Conservation (phyloP, 2,113 vertebrate species). For the Macaca nemestrina region DNA sequence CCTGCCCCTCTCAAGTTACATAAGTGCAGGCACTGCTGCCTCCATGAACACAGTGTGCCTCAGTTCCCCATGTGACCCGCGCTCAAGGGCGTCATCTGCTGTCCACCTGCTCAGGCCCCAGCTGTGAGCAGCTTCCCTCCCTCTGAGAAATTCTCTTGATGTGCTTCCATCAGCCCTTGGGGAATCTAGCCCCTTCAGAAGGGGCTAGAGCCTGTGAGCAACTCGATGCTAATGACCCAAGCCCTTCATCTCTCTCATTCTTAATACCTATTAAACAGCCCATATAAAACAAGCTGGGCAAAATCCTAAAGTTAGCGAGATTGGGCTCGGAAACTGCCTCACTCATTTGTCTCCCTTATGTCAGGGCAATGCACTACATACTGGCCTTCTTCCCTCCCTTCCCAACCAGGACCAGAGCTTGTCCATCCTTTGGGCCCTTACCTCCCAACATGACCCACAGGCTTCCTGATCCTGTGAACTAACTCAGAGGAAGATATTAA, state of each 20-base stretch:
- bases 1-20: neutral
- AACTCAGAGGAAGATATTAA: neutral
- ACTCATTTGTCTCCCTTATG: neutral
- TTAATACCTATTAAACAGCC: neutral
- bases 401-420: neutral
- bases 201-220: neutral
- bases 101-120: neutral
- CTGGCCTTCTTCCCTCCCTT: neutral
- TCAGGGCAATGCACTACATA: neutral
- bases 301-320: neutral
- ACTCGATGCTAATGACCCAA: neutral
- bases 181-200: neutral
- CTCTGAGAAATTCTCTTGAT: neutral
- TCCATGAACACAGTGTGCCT: neutral
- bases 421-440: no score
- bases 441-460: neutral
- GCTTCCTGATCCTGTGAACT: neutral
- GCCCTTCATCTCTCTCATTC: neutral
- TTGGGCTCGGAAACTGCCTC: neutral
- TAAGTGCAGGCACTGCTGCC: neutral
- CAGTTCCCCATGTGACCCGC: accelerated
- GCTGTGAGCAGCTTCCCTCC: neutral
- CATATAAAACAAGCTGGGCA: neutral
- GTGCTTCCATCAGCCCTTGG: neutral
- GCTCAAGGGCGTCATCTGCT: neutral